Evolutionary conservation across 2,888 invertebrate genomes (phyloP).

Genomic region (Erebia ligea): DNA sequence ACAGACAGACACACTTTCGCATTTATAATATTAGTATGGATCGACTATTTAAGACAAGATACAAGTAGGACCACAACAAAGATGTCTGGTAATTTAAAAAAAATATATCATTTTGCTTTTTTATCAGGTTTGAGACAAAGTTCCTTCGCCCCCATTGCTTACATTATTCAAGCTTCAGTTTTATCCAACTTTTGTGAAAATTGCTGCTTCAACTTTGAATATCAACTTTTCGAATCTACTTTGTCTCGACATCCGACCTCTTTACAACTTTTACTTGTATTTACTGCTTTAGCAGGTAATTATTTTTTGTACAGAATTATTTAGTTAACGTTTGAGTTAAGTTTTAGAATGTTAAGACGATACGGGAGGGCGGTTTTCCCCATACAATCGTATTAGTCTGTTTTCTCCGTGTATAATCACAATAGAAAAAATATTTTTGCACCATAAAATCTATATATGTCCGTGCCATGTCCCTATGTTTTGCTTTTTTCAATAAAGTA

Average conservation of each 20-base stretch:
- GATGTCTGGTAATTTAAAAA: neutral
- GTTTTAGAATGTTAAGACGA: neutral
- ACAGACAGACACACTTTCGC: too few relatives aligned
- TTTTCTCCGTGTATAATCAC: too few relatives aligned
- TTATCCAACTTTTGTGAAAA: constrained; percentile 61
- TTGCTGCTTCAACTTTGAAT: constrained; percentile 65
- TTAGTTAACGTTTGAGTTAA: neutral
- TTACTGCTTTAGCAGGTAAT: too few relatives aligned
- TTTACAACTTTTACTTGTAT: constrained; percentile 9
- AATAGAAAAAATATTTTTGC: too few relatives aligned
- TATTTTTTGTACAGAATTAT: constrained; percentile 16
- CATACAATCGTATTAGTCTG: too few relatives aligned
- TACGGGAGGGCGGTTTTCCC: too few relatives aligned
- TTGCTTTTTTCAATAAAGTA: too few relatives aligned
- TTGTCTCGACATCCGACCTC: constrained; percentile 45
- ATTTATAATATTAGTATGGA: neutral
- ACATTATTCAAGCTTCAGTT: constrained; percentile 59
- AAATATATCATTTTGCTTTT: constrained; percentile 27
- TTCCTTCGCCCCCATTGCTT: constrained; percentile 42
- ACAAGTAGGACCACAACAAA: neutral
- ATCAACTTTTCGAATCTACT: constrained; percentile 60
- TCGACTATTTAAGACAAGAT: neutral
- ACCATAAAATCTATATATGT: too few relatives aligned
- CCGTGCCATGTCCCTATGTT: too few relatives aligned
- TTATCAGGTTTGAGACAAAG: constrained; percentile 33